Percentiles rank a stretch among this genome's conserved stretches.
Evolutionary conservation across 2,888 invertebrate species (phyloP).

Genomic region (Nemoura dubitans): DNA sequence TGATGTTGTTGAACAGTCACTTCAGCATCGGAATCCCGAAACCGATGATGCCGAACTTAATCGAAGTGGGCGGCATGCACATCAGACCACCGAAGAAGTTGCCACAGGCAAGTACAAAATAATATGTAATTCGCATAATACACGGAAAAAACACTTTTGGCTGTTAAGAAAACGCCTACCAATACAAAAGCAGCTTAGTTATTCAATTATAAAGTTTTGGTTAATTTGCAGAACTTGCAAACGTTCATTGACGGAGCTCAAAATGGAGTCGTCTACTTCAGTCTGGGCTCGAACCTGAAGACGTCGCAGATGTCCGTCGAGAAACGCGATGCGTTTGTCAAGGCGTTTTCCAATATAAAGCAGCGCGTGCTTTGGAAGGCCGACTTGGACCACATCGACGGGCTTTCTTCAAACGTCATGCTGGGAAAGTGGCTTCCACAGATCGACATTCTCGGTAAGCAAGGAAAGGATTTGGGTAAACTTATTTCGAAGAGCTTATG

Average conservation of each 20-base stretch:
- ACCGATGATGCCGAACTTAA: slow-evolving; percentile 53
- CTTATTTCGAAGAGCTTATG: too few species aligned
- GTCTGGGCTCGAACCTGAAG: slow-evolving; percentile 53
- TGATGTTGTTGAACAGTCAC: slow-evolving; percentile 54
- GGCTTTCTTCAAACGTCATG: slow-evolving; percentile 54
- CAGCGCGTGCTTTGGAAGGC: slow-evolving; percentile 56
- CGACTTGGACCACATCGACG: slow-evolving; percentile 53
- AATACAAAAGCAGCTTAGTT: slow-evolving; percentile 18
- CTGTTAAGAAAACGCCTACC: too few species aligned
- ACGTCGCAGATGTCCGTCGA: slow-evolving; percentile 52
- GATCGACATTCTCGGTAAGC: slow-evolving; percentile 53
- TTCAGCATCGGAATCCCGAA: slow-evolving; percentile 52
- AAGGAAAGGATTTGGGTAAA: too few species aligned
- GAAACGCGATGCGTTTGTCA: slow-evolving; percentile 50
- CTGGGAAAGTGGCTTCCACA: slow-evolving; percentile 56
- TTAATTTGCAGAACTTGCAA: slow-evolving; percentile 50
- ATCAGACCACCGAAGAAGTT: slow-evolving; percentile 51
- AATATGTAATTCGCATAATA: too few species aligned
- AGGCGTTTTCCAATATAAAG: slow-evolving; percentile 54
- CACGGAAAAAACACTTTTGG: too few species aligned
- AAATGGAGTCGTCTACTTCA: slow-evolving; percentile 54
- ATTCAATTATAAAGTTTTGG: too few species aligned
- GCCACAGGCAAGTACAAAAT: neutral
- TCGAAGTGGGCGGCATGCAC: slow-evolving; percentile 56
- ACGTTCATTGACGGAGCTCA: slow-evolving; percentile 51